Percentiles rank a stretch among this genome's conserved stretches.
These are phyloP conservation scores for Ochotona princeps DNA, from an alignment of 2,113 vertebrate genomes.

Conservation along the genomic window DNA sequence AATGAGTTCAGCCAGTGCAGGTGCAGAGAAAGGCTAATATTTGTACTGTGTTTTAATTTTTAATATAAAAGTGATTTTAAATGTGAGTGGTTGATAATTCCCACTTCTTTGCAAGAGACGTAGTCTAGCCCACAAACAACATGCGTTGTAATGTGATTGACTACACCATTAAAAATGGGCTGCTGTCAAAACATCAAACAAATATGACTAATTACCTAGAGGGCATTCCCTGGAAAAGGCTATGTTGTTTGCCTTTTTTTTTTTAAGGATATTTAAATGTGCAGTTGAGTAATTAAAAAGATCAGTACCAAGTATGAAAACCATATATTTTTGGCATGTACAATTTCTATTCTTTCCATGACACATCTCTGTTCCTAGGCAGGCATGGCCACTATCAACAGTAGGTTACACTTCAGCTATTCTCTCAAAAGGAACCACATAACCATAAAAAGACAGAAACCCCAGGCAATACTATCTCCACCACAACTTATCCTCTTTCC, in stretches of 20 bases:
- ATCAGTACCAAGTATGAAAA: background rate
- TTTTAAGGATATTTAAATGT: background rate
- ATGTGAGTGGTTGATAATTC: too few species aligned
- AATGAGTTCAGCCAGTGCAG: background rate
- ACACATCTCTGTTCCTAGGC: background rate
- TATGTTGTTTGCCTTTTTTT: background rate
- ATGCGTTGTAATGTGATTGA: background rate
- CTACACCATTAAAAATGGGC: background rate
- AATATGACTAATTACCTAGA: background rate
- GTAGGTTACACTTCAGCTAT: background rate
- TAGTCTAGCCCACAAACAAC: background rate
- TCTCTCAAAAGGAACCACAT: background rate
- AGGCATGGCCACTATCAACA: background rate
- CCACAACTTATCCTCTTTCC: background rate
- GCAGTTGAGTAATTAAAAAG: background rate
- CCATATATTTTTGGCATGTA: too few species aligned
- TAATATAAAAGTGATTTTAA: background rate
- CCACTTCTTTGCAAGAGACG: background rate
- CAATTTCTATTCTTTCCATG: background rate
- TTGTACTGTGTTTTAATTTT: background rate
- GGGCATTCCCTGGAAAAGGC: background rate
- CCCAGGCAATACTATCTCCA: background rate
- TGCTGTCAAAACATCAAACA: background rate
- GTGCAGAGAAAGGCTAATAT: background rate
- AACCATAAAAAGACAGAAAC: background rate